These are phyloP conservation scores for Leptosomus discolor DNA, from an alignment of 2,113 vertebrate genomes.

Conservation along the genomic window DNA sequence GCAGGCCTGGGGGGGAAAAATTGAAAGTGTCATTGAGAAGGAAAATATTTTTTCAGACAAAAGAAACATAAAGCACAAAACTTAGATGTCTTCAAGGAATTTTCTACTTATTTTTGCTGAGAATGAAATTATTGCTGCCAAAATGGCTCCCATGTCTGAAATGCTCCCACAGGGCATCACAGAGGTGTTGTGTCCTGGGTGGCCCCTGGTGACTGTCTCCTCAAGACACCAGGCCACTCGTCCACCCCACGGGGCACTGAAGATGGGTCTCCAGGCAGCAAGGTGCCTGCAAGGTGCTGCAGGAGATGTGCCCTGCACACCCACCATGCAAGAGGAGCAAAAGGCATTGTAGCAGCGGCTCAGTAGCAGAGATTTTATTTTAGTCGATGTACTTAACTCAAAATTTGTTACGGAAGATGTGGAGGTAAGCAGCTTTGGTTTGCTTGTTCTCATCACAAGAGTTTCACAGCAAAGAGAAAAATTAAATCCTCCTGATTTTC, in stretches of 20 bases:
- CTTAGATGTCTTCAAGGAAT: not conserved
- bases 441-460: not conserved
- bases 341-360: fast-evolving
- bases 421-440: not conserved
- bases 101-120: not conserved
- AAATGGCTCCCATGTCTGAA: not conserved
- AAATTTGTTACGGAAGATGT: not conserved
- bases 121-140: not conserved
- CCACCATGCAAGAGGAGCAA: fast-evolving
- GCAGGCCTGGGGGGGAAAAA: not conserved
- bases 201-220: not conserved
- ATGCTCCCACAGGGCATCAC: not conserved
- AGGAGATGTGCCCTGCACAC: not conserved
- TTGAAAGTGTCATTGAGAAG: not conserved
- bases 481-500: not conserved
- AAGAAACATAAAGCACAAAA: not conserved
- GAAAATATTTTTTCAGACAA: not conserved
- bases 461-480: not conserved
- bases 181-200: not conserved
- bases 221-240: not conserved
- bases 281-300: not conserved
- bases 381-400: not conserved
- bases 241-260: not conserved
- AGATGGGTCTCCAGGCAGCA: not conserved
- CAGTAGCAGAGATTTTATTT: not conserved